phyloP scores from a whole-genome alignment of 2,113 vertebrate species.

The western clawed frog (Xenopus tropicalis) region DNA sequence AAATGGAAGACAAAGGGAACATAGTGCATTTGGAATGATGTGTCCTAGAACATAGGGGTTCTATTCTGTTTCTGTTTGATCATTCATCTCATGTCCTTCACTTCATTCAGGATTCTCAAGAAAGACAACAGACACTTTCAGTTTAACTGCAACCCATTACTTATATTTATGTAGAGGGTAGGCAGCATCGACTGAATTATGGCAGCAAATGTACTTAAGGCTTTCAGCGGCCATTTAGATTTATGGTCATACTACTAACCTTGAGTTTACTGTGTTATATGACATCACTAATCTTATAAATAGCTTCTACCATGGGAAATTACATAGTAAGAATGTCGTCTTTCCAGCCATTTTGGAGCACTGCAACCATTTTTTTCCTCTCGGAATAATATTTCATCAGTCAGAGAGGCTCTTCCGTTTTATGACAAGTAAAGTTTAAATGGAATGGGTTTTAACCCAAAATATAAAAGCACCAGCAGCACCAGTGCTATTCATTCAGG shows the following conservation, averaged over 20 bases:
- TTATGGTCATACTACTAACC: slow-evolving; percentile 40
- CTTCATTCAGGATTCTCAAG: slow-evolving; percentile 38
- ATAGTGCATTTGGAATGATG: background rate
- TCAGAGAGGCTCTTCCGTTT: slow-evolving; percentile 7
- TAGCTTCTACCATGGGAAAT: slow-evolving; percentile 30
- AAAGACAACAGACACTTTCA: slow-evolving; percentile 44
- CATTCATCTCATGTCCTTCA: slow-evolving; percentile 30
- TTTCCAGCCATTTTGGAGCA: slow-evolving; percentile 21
- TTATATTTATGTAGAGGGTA: slow-evolving; percentile 45
- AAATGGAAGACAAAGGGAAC: background rate
- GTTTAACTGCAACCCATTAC: slow-evolving; percentile 42
- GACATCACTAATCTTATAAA: slow-evolving; percentile 44
- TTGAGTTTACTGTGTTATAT: slow-evolving; percentile 44
- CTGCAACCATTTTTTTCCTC: background rate
- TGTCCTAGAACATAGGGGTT: slow-evolving; percentile 8
- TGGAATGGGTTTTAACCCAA: slow-evolving; percentile 1
- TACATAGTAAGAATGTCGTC: slow-evolving; percentile 4
- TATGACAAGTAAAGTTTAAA: background rate
- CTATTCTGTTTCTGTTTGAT: slow-evolving; percentile 25
- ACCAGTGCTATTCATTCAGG: background rate
- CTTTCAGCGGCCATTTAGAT: slow-evolving; percentile 41
- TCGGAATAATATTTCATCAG: slow-evolving; percentile 11
- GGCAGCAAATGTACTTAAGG: slow-evolving; percentile 42
- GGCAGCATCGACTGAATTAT: slow-evolving; percentile 43
- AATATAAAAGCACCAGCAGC: background rate